A percentile compares a stretch with the other conserved stretches of the same genome.
Evolutionary conservation across 2,113 vertebrate genomes (phyloP).

Genomic region (Cacatua alba): DNA sequence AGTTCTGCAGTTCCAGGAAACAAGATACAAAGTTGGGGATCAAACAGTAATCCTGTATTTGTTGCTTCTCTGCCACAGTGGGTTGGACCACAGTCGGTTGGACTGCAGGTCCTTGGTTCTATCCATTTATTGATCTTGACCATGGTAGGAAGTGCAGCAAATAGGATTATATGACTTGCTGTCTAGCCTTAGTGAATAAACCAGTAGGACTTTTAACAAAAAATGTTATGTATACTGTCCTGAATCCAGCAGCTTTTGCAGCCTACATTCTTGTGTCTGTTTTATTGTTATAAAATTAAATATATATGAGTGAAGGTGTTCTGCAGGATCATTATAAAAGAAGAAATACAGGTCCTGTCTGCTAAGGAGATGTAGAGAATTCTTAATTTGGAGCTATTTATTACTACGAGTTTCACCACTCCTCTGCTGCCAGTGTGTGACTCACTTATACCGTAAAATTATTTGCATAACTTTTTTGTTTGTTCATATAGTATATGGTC

Average conservation of each 20-base stretch:
- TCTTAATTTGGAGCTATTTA: conserved; percentile 80
- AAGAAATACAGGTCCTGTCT: conserved; percentile 60
- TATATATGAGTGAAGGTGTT: conserved; percentile 63
- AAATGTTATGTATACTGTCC: conserved; percentile 64
- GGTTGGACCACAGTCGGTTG: conserved; percentile 54
- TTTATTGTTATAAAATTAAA: conserved; percentile 63
- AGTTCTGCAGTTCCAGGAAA: conserved; percentile 61
- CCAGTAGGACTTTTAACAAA: conserved; percentile 69
- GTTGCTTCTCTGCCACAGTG: conserved; percentile 48
- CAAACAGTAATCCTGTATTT: conserved; percentile 61
- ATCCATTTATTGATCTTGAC: conserved; percentile 55
- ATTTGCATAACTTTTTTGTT: conserved; percentile 65
- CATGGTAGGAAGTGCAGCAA: conserved; percentile 70
- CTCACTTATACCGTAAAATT: conserved; percentile 57
- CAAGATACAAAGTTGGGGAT: conserved; percentile 25
- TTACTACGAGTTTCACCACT: conserved; percentile 69
- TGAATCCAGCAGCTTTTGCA: conserved; percentile 66
- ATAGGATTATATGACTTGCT: conserved; percentile 72
- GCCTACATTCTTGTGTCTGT: conserved; percentile 63
- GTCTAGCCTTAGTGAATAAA: conserved; percentile 79
- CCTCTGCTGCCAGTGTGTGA: conserved; percentile 60
- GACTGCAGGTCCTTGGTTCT: conserved; percentile 55
- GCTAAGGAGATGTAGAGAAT: conserved; percentile 75
- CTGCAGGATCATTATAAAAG: conserved; percentile 56
- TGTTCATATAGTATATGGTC: conserved; percentile 40